phyloP scores from a whole-genome alignment of 2,797 vertebrate species.

The Poliocrania exsul region DNA sequence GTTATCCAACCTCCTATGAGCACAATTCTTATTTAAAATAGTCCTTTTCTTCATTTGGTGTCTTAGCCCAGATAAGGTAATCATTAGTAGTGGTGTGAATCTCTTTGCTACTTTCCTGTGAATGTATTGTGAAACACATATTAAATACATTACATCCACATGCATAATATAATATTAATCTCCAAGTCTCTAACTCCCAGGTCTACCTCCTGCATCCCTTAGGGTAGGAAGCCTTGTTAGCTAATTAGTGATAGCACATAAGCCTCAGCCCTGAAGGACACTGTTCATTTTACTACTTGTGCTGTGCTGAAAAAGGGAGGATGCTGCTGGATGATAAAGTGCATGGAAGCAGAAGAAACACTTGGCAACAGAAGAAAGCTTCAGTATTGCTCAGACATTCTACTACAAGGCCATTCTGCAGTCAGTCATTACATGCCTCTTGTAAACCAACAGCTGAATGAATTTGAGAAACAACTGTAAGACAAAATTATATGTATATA shows the following conservation, averaged over 20 bases:
- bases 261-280: conserved; percentile 9
- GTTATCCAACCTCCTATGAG: neutral
- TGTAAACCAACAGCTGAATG: neutral
- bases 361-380: neutral
- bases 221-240: neutral
- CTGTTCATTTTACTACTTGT: conserved; percentile 28
- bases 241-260: conserved; percentile 55
- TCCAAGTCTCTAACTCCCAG: neutral
- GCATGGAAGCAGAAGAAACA: neutral
- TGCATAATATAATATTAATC: neutral
- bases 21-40: neutral
- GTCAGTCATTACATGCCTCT: neutral
- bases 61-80: neutral
- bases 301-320: neutral
- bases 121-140: neutral
- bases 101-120: neutral
- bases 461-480: neutral
- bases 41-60: neutral
- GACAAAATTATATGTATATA: neutral
- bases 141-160: neutral
- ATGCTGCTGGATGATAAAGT: neutral
- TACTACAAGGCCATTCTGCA: neutral
- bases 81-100: neutral
- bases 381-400: neutral
- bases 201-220: neutral